Evolutionary conservation across 1,140 invertebrate genomes (phyloP).

Genomic region (Bathynomus jamesi): DNA sequence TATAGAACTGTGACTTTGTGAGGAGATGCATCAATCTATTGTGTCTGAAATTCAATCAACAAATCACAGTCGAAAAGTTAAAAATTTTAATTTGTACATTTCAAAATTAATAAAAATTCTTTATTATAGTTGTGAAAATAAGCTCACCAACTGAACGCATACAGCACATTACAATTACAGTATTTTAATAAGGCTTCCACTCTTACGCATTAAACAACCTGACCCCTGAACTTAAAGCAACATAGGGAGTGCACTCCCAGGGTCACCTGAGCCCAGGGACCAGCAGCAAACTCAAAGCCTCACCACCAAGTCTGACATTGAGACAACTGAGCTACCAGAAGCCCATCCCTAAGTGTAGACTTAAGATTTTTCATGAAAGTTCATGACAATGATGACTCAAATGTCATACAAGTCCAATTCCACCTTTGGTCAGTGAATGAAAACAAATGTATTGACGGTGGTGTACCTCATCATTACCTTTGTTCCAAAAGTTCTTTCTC

Average conservation of each 20-base stretch:
- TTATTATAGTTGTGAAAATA: not conserved
- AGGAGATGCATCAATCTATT: constrained; percentile 41
- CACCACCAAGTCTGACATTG: not conserved
- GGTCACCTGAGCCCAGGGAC: too few relatives aligned
- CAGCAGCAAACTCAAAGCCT: too few relatives aligned
- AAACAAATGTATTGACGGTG: too few relatives aligned
- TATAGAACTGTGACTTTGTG: constrained; percentile 45
- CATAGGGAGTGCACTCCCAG: too few relatives aligned
- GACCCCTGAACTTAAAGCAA: too few relatives aligned
- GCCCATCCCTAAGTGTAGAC: not conserved
- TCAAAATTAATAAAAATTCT: not conserved
- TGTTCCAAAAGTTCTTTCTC: not conserved
- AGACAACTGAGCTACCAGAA: not conserved
- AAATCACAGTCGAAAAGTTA: not conserved
- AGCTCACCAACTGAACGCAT: not conserved
- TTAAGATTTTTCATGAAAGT: not conserved
- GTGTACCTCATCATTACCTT: not conserved
- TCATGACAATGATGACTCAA: not conserved
- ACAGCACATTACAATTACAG: not conserved
- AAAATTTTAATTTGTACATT: not conserved
- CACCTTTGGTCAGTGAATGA: too few relatives aligned
- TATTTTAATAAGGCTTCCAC: not conserved
- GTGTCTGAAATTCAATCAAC: constrained; percentile 13
- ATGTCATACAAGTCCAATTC: not conserved
- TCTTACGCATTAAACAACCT: too few relatives aligned